Base-by-base conservation (phyloP, 2,113 vertebrate species). In the Atrichornis clamosus region DNA sequence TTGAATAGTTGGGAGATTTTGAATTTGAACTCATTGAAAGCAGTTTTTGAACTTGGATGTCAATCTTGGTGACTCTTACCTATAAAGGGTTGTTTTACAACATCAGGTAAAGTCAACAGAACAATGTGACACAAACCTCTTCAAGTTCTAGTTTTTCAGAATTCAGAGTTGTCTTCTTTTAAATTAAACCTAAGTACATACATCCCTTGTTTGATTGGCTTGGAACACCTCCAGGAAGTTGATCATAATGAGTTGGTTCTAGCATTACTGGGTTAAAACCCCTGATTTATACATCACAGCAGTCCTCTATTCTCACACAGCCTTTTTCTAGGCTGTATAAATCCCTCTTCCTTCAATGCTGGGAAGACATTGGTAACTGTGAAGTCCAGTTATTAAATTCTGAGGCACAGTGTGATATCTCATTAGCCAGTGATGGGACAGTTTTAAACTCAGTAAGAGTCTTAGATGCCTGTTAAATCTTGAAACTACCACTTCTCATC, bases 321-420 rank as follows among this genome's bases (percentile, higher is more conserved):
- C 47, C 37, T 85, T 33, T 81, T 94, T 18, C 56, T 83, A 79
- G 64, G 52, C 49, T 87, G 15, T 62, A 93, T 92, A 93, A 93
- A 95, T 94, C 53, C 30, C n/a, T 79, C 53, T 46, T 86, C 9
- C 21, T 56, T 77, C 60, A 90, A 68, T 41, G 52, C 60, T 80
- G 68, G 26, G 75, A 91, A 94, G 65, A 84, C 24, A 22, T 20
- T 67, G 23, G 63, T 78, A 95, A 86, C 65, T 41, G 32, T 77
- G 70, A 67, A 84, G 47, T 44, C 74, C 53, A 32, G 65, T 79
- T 95, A 91, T 84, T 94, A 87, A 76, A 93, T 87, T 96, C 55
- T 94, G 73, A 56, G 80, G 46, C 92, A 95, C 78, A 80, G 87
- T 93, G 87, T 96, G 91, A 65, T 93, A 96, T 82, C 75, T 96